Evolutionary conservation across 2,797 vertebrate species (phyloP).

Genomic region (Tokudaia muenninki): DNA sequence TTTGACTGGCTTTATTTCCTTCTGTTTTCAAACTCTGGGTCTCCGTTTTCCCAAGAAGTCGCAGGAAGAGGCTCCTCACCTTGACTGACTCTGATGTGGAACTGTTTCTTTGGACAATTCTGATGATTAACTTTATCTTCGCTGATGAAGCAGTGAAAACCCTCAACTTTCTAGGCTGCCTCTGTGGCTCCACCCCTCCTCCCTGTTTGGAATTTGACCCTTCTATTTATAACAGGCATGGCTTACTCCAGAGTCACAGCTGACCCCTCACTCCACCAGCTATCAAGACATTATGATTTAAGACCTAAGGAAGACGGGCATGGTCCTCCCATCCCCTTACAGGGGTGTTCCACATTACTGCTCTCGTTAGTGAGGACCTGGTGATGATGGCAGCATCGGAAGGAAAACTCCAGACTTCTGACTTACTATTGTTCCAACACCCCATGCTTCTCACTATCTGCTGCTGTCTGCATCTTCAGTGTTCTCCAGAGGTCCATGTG

Average conservation of each 20-base stretch:
- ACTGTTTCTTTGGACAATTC: slow-evolving; percentile 24
- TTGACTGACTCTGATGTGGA: slow-evolving; percentile 12
- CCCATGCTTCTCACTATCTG: not conserved
- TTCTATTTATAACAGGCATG: not conserved
- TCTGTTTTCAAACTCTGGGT: slow-evolving; percentile 51
- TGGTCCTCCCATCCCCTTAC: not conserved
- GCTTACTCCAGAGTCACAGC: not conserved
- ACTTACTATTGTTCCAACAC: not conserved
- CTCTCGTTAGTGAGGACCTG: not conserved
- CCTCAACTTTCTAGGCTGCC: not conserved
- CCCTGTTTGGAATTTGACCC: not conserved
- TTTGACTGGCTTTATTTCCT: slow-evolving; percentile 33
- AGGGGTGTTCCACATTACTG: no score
- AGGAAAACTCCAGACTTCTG: not conserved
- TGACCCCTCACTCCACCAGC: not conserved
- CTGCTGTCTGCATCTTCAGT: not conserved
- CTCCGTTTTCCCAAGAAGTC: slow-evolving; percentile 27
- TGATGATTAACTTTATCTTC: not conserved
- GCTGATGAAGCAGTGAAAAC: not conserved
- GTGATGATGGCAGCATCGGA: not conserved
- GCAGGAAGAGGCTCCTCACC: slow-evolving; percentile 28
- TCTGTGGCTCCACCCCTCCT: not conserved
- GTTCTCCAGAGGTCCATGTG: not conserved
- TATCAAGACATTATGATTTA: not conserved
- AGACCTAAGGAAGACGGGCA: not conserved